Conservation (phyloP, 2,797 vertebrate genomes). For the Crocodylus rhombifer region DNA sequence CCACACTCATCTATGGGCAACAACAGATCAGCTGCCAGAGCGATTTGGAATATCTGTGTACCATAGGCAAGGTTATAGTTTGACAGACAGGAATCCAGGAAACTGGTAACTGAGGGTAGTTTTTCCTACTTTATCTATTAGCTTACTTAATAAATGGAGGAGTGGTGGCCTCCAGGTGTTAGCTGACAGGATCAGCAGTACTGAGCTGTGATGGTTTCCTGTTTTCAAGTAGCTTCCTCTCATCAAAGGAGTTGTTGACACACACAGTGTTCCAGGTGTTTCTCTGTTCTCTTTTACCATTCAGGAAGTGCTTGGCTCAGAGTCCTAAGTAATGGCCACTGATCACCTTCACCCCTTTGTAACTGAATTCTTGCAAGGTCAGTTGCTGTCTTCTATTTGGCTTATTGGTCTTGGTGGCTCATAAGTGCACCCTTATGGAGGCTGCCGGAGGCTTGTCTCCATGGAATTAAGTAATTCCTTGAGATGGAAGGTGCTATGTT, state of each 20-base stretch:
- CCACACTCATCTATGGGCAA: neutral
- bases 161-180: neutral
- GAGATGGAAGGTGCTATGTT: neutral
- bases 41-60: neutral
- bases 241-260: neutral
- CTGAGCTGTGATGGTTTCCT: neutral
- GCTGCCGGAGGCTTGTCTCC: neutral
- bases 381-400: neutral
- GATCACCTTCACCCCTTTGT: no score
- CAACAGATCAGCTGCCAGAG: neutral
- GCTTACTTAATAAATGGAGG: neutral
- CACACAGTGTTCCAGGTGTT: neutral
- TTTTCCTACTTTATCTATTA: neutral
- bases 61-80: neutral
- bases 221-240: neutral
- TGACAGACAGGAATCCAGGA: neutral
- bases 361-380: neutral
- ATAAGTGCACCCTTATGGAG: neutral
- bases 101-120: neutral
- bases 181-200: neutral
- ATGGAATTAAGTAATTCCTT: neutral
- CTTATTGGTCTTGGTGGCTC: neutral
- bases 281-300: neutral
- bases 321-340: neutral
- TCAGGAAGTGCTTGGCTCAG: neutral